Base-by-base conservation (phyloP, 2,113 vertebrate genomes). In the Chamaetylas fuelleborni region DNA sequence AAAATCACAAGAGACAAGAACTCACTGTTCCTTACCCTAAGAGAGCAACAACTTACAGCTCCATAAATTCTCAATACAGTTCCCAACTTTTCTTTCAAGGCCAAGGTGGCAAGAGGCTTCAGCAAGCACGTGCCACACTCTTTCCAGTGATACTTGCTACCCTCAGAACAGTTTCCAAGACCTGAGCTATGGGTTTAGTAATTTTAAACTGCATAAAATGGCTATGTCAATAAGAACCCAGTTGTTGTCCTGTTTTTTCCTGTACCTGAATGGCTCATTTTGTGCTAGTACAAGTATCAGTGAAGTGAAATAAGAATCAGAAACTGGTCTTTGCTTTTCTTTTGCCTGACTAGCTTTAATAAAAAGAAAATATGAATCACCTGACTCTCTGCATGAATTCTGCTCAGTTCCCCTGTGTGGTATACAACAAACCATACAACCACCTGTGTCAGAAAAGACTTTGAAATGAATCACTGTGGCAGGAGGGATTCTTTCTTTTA, bases 1-100 rank as follows among this genome's bases (percentile, higher is more conserved):
- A 83, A 88, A 93, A 90, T 58, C 82, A 57, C 53, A 85, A 60
- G 47, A 77, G 79, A 92, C 70, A 88, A 82, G 88, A 88, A 88
- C 71, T 94, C 20, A 1, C 64, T n/a, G 54, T 70, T 96, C 88
- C 26, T 24, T 70, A 86, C 50, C 62, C 40, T 80, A 58, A 83
- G 54, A 80, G 25, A 90, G 70, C 20, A 73, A 38, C 54, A 42
- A 58, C 42, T 82, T 66, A 61, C 23, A 66, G 33, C 34, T 80
- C 33, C 58, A 50, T 13, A 81, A 77, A 83, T 43, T 56, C 53
- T 72, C 38, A 72, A 33, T 11, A 33, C 14, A 50, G 58, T 57
- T 79, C 45, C 17, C 23, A 85, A n/a, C 42, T 78, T 42, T 79
- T 93, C 42, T 53, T 88, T 50, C 62, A 61, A 64, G n/a, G 22